Evolutionary conservation across 1,140 invertebrate genomes (phyloP).

Genomic region (Heterodera carotae): DNA sequence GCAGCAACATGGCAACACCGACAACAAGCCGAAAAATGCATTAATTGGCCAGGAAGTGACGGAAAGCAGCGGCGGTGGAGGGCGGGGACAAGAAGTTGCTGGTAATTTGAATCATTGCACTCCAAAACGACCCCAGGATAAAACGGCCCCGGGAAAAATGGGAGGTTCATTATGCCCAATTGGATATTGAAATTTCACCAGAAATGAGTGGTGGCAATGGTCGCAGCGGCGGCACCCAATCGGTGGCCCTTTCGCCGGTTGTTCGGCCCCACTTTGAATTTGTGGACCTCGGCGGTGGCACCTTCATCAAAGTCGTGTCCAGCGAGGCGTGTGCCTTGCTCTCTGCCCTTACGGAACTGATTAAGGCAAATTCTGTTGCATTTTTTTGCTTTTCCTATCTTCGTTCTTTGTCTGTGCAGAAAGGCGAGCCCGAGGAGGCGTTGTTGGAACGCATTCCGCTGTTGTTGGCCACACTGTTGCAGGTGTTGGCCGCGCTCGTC

Average conservation of each 20-base stretch:
- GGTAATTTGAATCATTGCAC: not conserved
- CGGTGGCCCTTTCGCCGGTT: not conserved
- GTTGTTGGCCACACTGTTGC: constrained; percentile 48
- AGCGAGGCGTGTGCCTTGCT: constrained; percentile 51
- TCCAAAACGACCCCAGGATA: too few relatives aligned
- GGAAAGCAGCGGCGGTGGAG: not conserved
- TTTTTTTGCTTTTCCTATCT: not conserved
- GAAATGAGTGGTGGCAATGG: not conserved
- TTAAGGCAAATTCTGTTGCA: constrained; percentile 47
- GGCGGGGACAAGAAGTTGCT: not conserved
- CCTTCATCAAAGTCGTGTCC: constrained; percentile 56
- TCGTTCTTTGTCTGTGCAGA: constrained; percentile 35
- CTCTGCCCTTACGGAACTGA: constrained; percentile 55
- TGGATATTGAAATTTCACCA: too few relatives aligned
- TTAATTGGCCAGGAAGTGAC: not conserved
- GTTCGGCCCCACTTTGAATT: constrained; percentile 34
- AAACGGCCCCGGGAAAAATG: too few relatives aligned
- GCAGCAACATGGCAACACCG: not conserved
- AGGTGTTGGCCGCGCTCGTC: constrained; percentile 48
- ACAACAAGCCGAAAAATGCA: not conserved
- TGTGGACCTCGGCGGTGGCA: constrained; percentile 51
- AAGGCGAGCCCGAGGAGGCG: constrained; percentile 59
- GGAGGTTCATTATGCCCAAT: too few relatives aligned
- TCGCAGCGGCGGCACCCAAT: not conserved
- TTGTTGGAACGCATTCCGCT: constrained; percentile 50